Conservation (phyloP, 2,113 vertebrate genomes). For the Chunga burmeisteri region DNA sequence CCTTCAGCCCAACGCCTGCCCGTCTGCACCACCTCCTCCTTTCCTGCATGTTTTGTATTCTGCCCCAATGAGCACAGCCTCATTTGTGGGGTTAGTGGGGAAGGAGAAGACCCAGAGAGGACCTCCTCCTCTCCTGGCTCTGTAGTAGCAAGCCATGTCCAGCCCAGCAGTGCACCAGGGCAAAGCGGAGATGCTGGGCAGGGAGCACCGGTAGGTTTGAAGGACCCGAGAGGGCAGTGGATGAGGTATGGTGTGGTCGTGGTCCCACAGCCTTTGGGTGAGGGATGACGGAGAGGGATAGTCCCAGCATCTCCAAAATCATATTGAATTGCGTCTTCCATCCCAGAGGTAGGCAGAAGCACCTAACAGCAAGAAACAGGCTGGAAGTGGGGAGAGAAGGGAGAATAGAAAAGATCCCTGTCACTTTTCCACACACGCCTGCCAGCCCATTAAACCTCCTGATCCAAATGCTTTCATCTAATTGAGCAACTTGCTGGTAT, state of each 20-base stretch:
- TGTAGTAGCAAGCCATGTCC: background rate
- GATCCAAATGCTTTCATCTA: background rate
- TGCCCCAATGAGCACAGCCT: background rate
- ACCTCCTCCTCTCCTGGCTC: background rate
- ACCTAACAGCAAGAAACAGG: background rate
- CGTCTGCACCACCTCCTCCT: background rate
- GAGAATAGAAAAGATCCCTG: background rate
- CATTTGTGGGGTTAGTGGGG: background rate
- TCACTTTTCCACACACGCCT: background rate
- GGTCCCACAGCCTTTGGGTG: background rate
- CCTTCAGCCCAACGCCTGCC: background rate
- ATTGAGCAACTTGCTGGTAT: background rate
- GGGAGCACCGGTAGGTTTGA: background rate
- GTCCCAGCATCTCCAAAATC: background rate
- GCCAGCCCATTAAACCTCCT: background rate
- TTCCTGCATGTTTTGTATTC: background rate
- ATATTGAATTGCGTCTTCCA: background rate
- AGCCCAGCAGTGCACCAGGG: background rate
- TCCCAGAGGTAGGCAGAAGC: background rate
- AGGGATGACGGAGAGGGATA: background rate
- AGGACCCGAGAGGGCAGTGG: background rate
- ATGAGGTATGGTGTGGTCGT: accelerated
- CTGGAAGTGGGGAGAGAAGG: background rate
- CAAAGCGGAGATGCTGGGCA: background rate
- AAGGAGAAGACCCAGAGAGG: background rate